Evolutionary conservation across 1,140 invertebrate genomes (phyloP).

Genomic region (Diabrotica virgifera): DNA sequence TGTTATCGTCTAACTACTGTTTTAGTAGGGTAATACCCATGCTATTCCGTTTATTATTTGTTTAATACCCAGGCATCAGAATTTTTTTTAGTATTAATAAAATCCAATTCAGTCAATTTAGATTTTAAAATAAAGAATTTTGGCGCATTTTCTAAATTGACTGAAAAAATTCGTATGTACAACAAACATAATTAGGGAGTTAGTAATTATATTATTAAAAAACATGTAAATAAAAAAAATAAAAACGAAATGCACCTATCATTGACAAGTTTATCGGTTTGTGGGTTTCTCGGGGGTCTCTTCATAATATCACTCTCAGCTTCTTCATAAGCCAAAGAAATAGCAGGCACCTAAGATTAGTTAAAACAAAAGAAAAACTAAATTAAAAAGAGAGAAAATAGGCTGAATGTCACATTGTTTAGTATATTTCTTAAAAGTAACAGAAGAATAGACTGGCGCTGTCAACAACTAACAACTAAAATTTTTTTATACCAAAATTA

Average conservation of each 20-base stretch:
- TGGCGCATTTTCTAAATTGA: too few species aligned
- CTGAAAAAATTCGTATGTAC: neutral
- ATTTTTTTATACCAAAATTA: too few species aligned
- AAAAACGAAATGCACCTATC: conserved; percentile 70
- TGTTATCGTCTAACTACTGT: neutral
- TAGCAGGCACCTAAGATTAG: conserved; percentile 84
- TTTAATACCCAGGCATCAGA: conserved; percentile 26
- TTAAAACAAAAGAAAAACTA: conserved; percentile 28
- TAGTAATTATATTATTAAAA: neutral
- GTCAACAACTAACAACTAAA: too few species aligned
- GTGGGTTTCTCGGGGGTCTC: conserved; percentile 94
- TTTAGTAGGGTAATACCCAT: conserved; percentile 1
- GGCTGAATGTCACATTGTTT: too few species aligned
- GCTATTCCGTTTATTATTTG: conserved; percentile 10
- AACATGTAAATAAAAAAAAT: conserved; percentile 24
- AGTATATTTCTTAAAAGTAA: too few species aligned
- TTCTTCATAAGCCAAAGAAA: conserved; percentile 99
- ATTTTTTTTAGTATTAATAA: conserved; percentile 8
- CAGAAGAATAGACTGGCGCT: too few species aligned
- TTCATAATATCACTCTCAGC: conserved; percentile 99
- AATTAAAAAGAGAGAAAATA: too few species aligned
- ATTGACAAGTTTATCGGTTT: conserved; percentile 96
- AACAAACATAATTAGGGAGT: conserved; percentile 5
- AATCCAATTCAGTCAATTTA: neutral
- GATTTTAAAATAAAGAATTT: neutral